Evolutionary conservation across 1,140 invertebrate species (phyloP).

Genomic region (Zaprionus ghesquierei): DNA sequence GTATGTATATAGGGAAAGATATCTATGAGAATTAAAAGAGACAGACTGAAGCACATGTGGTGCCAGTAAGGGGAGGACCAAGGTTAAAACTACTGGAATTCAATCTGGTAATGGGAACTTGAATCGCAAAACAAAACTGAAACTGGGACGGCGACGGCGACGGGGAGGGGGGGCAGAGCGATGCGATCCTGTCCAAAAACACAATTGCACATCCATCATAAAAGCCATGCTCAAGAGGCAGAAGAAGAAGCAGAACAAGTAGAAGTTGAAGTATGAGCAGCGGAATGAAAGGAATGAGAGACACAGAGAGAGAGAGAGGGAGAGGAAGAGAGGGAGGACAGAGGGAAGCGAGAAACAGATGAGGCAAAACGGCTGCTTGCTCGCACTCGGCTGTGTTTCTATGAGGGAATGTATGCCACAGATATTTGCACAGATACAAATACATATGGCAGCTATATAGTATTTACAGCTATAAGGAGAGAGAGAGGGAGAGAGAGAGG

Average conservation of each 20-base stretch:
- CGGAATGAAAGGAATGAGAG: neutral
- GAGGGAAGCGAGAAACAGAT: neutral
- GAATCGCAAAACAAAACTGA: neutral
- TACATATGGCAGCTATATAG: neutral
- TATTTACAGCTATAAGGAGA: neutral
- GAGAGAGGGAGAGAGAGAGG: neutral
- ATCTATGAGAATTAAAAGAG: too few species aligned
- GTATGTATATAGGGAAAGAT: too few species aligned
- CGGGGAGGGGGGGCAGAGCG: conserved; percentile 19
- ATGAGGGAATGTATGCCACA: conserved; percentile 48
- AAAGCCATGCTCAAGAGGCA: neutral
- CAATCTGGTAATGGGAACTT: neutral
- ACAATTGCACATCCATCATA: conserved; percentile 6
- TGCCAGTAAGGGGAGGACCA: conserved; percentile 5
- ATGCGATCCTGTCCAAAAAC: conserved; percentile 10
- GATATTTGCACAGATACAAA: conserved; percentile 25
- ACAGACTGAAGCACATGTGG: too few species aligned
- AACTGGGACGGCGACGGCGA: neutral
- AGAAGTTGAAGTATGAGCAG: neutral
- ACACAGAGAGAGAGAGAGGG: neutral
- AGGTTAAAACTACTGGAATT: conserved; percentile 32
- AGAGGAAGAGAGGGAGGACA: neutral
- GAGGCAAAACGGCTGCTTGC: conserved; percentile 8
- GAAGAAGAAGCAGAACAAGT: neutral
- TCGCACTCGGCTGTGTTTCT: conserved; percentile 15